A percentile compares a stretch with the other conserved stretches of the same genome.
These are phyloP conservation scores for Lasioglossum baleicum DNA, from an alignment of 1,140 invertebrate species.

Conservation along the genomic window DNA sequence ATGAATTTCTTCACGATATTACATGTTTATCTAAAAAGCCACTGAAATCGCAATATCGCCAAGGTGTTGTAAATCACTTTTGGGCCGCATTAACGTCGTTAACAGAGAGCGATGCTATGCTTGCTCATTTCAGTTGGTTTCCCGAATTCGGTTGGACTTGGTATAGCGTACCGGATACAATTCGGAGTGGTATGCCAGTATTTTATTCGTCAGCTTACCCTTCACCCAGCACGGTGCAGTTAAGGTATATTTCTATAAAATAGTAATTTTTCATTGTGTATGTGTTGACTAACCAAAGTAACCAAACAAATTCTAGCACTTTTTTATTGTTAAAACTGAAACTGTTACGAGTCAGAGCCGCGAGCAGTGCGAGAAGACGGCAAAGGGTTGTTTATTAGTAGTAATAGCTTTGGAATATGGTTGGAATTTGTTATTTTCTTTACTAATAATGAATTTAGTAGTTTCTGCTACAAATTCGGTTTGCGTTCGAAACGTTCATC, in stretches of 20 bases:
- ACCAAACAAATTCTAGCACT: too few relatives aligned
- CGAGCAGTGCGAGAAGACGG: too few relatives aligned
- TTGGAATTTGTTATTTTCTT: too few relatives aligned
- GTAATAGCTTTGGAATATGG: too few relatives aligned
- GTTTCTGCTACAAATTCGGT: too few relatives aligned
- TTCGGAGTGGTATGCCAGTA: constrained; percentile 87
- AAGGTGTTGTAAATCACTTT: constrained; percentile 86
- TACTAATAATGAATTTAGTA: too few relatives aligned
- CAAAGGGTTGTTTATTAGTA: too few relatives aligned
- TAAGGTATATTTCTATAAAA: constrained; percentile 76
- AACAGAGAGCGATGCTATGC: constrained; percentile 85
- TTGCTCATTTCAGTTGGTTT: constrained; percentile 89
- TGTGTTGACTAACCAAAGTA: background rate
- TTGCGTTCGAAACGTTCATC: too few relatives aligned
- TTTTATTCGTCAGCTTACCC: constrained; percentile 84
- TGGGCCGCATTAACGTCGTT: constrained; percentile 84
- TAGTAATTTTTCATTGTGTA: background rate
- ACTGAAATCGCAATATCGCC: constrained; percentile 85
- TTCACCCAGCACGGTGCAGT: constrained; percentile 76
- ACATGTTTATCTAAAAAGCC: constrained; percentile 86
- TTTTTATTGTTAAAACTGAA: too few relatives aligned
- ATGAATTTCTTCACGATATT: constrained; percentile 91
- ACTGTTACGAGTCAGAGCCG: too few relatives aligned
- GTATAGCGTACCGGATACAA: constrained; percentile 87
- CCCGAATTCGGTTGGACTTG: constrained; percentile 82